Evolutionary conservation across 1,140 invertebrate species (phyloP), one percentile per base, ranked within the genome.

Genomic region (Lordiphosa clarofinis): DNA sequence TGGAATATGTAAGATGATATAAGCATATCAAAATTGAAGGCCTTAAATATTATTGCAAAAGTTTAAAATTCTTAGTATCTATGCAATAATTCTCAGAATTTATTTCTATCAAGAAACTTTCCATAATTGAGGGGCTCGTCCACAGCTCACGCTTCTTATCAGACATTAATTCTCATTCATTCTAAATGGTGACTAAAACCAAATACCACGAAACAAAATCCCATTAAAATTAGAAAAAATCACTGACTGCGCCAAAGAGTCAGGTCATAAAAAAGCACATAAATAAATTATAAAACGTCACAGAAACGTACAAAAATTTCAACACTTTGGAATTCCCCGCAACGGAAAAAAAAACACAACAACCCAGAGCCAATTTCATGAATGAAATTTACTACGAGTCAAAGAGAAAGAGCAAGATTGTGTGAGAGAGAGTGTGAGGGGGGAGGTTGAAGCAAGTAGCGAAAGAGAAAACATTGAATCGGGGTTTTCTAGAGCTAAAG

Each of bases 211-310:
- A 28, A 50, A 12, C 15, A 50, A 42, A 65, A 66, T 56, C 67
- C 55, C 57, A 50, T 69, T 69, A 60, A 60, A 39, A 58, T 66
- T 67, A 49, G 44, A 56, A 65, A 66, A 52, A 24, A 36, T 3
- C 21, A 24, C 4, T 24, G 21, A 24, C 21, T 24, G 21, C 21
- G 21, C 21, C 21, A 65, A 64, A 43, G 36, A 65, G 42, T 43
- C 43, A 73, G 60, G 42, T 50, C 55, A 67, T 59, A 61, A 60
- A 69, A 42, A 39, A 53, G 46, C 55, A 61, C 56, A 69, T 46
- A 74, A 71, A 74, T 81, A 50, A 74, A 63, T 70, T 59, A 67
- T 67, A 81, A 74, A 65, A 60, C 75, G 75, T 79, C 75, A 79
- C 70, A 60, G 37, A 54, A 67, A 63, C 31, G 47, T 48, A 60